Conservation (phyloP, 2,797 vertebrate species). For the Pantherophis alleghaniensis region DNA sequence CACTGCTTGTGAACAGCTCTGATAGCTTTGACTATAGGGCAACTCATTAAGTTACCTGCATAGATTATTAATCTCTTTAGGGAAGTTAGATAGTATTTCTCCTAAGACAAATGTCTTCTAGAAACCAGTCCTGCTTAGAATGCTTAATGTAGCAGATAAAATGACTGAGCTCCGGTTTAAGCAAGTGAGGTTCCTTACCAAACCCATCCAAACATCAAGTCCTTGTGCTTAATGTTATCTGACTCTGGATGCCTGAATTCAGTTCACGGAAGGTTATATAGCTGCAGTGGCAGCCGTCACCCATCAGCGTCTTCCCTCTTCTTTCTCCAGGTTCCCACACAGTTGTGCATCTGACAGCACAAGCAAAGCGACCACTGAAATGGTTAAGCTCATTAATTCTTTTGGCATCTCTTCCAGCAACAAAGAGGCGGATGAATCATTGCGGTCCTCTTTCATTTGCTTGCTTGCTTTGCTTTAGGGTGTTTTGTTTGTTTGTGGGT, state of each 20-base stretch:
- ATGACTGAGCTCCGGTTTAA: neutral
- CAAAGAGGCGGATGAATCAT: conserved; percentile 11
- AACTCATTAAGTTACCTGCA: neutral
- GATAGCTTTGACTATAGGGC: neutral
- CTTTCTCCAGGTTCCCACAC: neutral
- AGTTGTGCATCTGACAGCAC: neutral
- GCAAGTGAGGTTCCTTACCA: neutral
- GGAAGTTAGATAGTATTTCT: neutral
- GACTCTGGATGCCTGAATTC: neutral
- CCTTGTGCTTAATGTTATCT: neutral
- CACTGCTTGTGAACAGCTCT: neutral
- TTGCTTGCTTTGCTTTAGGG: conserved; percentile 19
- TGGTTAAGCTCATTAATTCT: conserved; percentile 17
- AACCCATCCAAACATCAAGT: neutral
- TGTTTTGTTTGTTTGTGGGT: neutral
- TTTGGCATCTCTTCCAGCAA: neutral
- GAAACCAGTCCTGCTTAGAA: neutral
- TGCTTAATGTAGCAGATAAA: neutral
- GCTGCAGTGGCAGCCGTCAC: rapidly evolving
- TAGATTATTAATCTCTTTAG: neutral
- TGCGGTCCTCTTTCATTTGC: neutral
- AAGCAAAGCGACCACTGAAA: neutral
- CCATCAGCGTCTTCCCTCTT: neutral
- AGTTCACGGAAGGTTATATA: neutral
- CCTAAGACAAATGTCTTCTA: neutral